A percentile compares a stretch with the other conserved stretches of the same genome.
These are phyloP conservation scores for Zeus faber DNA, from an alignment of 2,113 vertebrate genomes.

Conservation along the genomic window DNA sequence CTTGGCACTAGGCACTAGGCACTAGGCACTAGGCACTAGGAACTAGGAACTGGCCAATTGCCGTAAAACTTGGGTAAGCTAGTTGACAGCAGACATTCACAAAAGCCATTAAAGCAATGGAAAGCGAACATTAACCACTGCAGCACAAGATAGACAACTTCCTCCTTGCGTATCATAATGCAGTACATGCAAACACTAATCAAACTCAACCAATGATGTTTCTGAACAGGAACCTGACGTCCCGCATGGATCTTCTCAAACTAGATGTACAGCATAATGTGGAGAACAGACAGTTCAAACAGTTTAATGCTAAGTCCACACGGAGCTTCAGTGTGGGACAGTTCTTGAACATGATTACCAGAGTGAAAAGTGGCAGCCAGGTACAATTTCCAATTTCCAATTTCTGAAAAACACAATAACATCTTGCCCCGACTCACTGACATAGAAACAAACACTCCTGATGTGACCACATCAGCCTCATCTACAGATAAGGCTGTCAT, in stretches of 20 bases:
- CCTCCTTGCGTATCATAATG: not conserved
- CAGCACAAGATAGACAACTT: conserved; percentile 17
- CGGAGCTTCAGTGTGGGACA: not conserved
- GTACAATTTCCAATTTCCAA: not conserved
- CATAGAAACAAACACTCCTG: not conserved
- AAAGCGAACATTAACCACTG: not conserved
- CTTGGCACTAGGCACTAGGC: too few relatives aligned
- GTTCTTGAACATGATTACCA: not conserved
- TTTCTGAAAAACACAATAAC: not conserved
- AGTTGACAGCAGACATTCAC: conserved; percentile 14
- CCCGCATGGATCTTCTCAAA: not conserved
- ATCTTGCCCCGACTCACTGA: not conserved
- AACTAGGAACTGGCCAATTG: too few relatives aligned
- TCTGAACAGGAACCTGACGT: not conserved
- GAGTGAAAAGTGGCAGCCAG: not conserved
- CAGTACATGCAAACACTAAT: not conserved
- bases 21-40: too few relatives aligned
- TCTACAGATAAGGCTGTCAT: too few relatives aligned
- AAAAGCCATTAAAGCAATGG: conserved; percentile 15
- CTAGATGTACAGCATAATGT: not conserved
- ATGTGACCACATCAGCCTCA: too few relatives aligned
- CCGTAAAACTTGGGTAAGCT: not conserved
- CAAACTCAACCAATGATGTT: not conserved
- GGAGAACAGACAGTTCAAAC: not conserved
- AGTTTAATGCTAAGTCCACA: not conserved